phyloP scores from a whole-genome alignment of 2,113 vertebrate species.

The Trogon surrucura region DNA sequence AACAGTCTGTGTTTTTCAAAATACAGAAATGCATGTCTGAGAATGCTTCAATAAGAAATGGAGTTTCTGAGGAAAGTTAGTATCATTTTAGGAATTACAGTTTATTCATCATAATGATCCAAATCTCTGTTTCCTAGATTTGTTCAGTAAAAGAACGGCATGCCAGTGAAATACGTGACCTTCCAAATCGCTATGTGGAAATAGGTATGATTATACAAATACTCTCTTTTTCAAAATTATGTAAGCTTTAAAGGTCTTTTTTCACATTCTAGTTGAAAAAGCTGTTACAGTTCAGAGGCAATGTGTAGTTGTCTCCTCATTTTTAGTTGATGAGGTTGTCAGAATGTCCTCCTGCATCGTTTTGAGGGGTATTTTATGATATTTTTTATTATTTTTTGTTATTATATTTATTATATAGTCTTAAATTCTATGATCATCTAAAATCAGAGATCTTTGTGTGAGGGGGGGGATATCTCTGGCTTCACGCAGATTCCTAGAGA shows the following conservation, averaged over 20 bases:
- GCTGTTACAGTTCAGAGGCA: neutral
- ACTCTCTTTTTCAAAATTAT: neutral
- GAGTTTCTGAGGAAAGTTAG: neutral
- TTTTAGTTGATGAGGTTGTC: neutral
- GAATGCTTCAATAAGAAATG: neutral
- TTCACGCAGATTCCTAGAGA: neutral
- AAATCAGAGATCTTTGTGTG: neutral
- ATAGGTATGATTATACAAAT: conserved; percentile 82
- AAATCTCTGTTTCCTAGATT: conserved; percentile 79
- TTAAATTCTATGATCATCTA: neutral
- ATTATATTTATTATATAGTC: neutral
- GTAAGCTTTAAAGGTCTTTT: neutral
- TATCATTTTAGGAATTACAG: neutral
- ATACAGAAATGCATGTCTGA: neutral
- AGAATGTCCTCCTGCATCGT: neutral
- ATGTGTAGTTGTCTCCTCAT: neutral
- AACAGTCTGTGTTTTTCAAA: neutral
- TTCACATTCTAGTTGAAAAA: neutral
- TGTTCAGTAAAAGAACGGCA: conserved; percentile 94
- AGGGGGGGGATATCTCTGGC: neutral
- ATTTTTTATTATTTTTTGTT: neutral
- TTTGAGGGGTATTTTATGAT: no score
- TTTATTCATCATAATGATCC: neutral
- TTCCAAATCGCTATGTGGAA: conserved; percentile 97
- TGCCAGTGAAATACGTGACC: conserved; percentile 91